Evolutionary conservation across 1,140 invertebrate genomes (phyloP).

Genomic region (Cecropterus lyciades): DNA sequence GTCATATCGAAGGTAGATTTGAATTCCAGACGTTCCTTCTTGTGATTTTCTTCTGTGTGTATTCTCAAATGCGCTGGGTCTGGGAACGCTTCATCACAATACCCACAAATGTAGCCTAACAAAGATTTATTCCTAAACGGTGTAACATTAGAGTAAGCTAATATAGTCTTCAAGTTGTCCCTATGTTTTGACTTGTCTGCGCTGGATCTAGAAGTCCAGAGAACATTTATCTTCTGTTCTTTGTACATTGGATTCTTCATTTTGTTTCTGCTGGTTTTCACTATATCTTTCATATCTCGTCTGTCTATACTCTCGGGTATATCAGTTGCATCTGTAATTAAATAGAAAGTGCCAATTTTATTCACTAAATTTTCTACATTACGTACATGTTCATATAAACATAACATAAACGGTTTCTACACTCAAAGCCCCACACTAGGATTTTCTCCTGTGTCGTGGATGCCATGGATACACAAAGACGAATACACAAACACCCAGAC

Average conservation of each 20-base stretch:
- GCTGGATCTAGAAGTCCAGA: slow-evolving; percentile 39
- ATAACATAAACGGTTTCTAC: too few species aligned
- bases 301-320: slow-evolving; percentile 41
- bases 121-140: slow-evolving; percentile 66
- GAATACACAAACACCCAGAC: too few species aligned
- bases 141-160: slow-evolving; percentile 61
- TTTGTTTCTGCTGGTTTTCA: slow-evolving; percentile 28
- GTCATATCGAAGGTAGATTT: slow-evolving; percentile 57
- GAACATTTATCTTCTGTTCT: slow-evolving; percentile 46
- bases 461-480: too few species aligned
- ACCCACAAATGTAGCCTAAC: slow-evolving; percentile 62
- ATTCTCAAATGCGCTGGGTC: slow-evolving; percentile 59
- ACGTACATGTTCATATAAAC: too few species aligned
- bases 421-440: too few species aligned
- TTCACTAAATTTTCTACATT: too few species aligned
- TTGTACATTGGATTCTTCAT: slow-evolving; percentile 39
- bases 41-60: slow-evolving; percentile 57
- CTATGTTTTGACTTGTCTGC: slow-evolving; percentile 58
- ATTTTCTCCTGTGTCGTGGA: too few species aligned
- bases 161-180: slow-evolving; percentile 59
- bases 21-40: slow-evolving; percentile 54
- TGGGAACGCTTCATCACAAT: slow-evolving; percentile 57
- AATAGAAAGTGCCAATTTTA: too few species aligned
- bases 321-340: slow-evolving; percentile 51
- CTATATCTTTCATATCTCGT: slow-evolving; percentile 24